Evolutionary conservation across 2,888 invertebrate species (phyloP).

Genomic region (Sacculina carcini): DNA sequence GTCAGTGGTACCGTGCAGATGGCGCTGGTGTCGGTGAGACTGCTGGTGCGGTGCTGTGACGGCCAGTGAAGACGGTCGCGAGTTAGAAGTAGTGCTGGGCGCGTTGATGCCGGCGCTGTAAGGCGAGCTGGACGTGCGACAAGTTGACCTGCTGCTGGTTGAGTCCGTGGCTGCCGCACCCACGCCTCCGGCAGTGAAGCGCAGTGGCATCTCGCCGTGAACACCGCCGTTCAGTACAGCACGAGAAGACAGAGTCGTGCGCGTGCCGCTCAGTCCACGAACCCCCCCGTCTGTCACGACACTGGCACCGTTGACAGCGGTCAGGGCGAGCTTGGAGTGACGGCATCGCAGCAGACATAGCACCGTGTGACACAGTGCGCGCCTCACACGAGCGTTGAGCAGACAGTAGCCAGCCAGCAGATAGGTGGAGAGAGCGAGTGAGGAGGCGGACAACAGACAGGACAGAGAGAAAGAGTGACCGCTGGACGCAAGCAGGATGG

Average conservation of each 20-base stretch:
- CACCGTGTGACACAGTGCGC: constrained; percentile 33
- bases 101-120: constrained; percentile 29
- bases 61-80: background rate
- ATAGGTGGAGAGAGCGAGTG: constrained; percentile 51
- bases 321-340: constrained; percentile 25
- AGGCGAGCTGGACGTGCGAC: constrained; percentile 77
- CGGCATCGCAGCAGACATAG: constrained; percentile 35
- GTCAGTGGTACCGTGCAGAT: constrained; percentile 67
- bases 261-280: constrained; percentile 15
- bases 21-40: constrained; percentile 75
- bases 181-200: constrained; percentile 45
- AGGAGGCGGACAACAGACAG: constrained; percentile 45
- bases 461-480: constrained; percentile 43
- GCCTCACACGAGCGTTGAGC: constrained; percentile 54
- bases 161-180: constrained; percentile 87
- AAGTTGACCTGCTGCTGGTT: constrained; percentile 76
- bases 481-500: constrained; percentile 46
- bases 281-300: constrained; percentile 25
- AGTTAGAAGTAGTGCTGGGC: constrained; percentile 1
- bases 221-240: constrained; percentile 59
- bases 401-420: constrained; percentile 64
- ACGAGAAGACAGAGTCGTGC: constrained; percentile 22
- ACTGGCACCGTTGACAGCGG: constrained; percentile 27
- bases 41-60: constrained; percentile 32
- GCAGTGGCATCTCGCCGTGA: constrained; percentile 27